Base-by-base conservation (phyloP, 2,888 invertebrate species). In the Drosophila neoperkinsi region DNA sequence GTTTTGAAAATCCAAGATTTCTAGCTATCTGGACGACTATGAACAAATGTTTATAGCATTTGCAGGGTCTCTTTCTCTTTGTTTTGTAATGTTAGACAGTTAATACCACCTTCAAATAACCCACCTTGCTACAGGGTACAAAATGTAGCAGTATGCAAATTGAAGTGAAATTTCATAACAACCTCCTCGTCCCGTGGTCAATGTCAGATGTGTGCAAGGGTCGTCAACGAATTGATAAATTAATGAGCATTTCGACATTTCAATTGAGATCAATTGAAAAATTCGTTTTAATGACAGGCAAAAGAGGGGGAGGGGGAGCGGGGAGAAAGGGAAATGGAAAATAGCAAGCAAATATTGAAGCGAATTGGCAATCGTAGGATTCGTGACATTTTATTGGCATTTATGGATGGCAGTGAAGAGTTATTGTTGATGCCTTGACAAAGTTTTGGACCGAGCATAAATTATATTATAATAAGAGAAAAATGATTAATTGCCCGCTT, bases 241-340 rank as follows among this genome's bases (percentile, higher is more conserved):
- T 86, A 87, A 82, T 82, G 90, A 84, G 84, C 75, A 78, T 80
- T 82, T 74, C 73, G 80, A 80, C 77, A 87, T 80, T 79, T 79
- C 79, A 84, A 84, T 82, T 82, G 82, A 82, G 74, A 82, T 78
- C 69, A 84, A 84, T 77, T 80, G 74, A 74, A 64, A 78, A 74
- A 78, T 83, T 75, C 75, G 59, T 77, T 80, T 82, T 64, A 82
- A 74, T 84, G 84, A 78, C 78, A 80, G 71, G 51, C 62, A 6
- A 1, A 36, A 25, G 65, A 67, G 46, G 56, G 57, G 66, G 46
- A 66, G 18, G 55, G 1, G 2, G 5, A 2, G 11, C 11, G n/a
- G 1, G 31, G 4, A 7, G 25, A 16, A 30, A 2, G 38, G 1
- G 28, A 30, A 16, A 18, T 1, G 33, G 33, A 33, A 57, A 46